These are phyloP conservation scores for Spodoptera exigua DNA, from an alignment of 2,888 invertebrate species.

Conservation along the genomic window DNA sequence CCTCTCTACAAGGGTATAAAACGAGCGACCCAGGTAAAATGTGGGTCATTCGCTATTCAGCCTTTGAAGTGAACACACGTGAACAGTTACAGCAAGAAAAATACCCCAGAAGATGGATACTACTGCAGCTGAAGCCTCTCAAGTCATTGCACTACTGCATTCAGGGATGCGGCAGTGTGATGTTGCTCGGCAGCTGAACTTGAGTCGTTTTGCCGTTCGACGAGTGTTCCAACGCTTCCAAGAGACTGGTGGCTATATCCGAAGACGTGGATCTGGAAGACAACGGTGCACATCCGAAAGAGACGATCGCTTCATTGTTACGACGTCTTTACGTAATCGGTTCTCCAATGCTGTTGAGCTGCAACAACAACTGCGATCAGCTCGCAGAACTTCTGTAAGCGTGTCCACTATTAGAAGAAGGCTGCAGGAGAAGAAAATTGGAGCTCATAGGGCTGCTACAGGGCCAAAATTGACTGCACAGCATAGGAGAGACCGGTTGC, in stretches of 20 bases:
- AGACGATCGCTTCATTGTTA: slow-evolving; percentile 11
- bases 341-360: no score
- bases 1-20: slow-evolving; percentile 2
- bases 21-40: slow-evolving; percentile 3
- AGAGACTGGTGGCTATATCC: slow-evolving; percentile 18
- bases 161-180: slow-evolving; percentile 40
- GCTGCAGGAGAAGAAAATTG: slow-evolving; percentile 40
- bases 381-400: slow-evolving; percentile 16
- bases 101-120: slow-evolving; percentile 20
- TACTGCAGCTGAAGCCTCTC: slow-evolving; percentile 26
- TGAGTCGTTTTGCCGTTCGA: slow-evolving; percentile 31
- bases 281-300: slow-evolving; percentile 9
- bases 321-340: slow-evolving; percentile 25
- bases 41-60: neutral
- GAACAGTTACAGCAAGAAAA: slow-evolving; percentile 8
- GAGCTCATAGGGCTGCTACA: slow-evolving; percentile 44
- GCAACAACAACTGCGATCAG: no score
- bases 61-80: slow-evolving; percentile 2
- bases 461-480: slow-evolving; percentile 41
- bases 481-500: slow-evolving; percentile 14
- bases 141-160: slow-evolving; percentile 35
- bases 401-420: slow-evolving; percentile 52
- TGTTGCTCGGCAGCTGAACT: slow-evolving; percentile 28
- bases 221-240: slow-evolving; percentile 27
- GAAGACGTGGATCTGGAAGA: slow-evolving; percentile 4